Percentiles rank a stretch among this genome's conserved stretches.
Conservation (phyloP, 2,113 vertebrate species). For the Pluvialis apricaria region DNA sequence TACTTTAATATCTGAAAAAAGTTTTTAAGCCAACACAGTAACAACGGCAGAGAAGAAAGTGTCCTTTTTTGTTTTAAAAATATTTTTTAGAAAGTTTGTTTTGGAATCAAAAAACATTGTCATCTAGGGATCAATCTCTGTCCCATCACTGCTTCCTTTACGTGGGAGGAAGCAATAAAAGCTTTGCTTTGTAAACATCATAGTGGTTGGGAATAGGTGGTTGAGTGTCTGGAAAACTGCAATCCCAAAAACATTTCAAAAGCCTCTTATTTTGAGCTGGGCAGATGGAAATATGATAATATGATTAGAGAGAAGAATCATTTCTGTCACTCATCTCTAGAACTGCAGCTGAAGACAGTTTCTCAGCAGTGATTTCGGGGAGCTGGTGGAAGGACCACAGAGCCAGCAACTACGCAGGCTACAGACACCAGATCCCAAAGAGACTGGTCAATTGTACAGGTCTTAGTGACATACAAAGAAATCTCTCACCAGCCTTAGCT, state of each 20-base stretch:
- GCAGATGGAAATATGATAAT: not conserved
- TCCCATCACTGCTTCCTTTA: constrained; percentile 48
- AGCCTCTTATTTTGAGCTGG: constrained; percentile 24
- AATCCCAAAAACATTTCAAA: constrained; percentile 2
- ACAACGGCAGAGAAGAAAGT: not conserved
- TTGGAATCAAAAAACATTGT: constrained; percentile 26
- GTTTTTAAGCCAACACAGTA: not conserved
- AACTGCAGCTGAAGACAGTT: not conserved
- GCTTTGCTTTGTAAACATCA: constrained; percentile 38
- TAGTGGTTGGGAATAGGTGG: not conserved
- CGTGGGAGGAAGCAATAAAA: constrained; percentile 50
- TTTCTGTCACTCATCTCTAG: not conserved
- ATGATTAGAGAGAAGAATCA: not conserved
- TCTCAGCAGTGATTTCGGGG: not conserved
- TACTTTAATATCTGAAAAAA: not conserved
- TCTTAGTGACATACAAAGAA: not conserved
- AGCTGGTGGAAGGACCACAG: not conserved
- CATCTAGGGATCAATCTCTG: constrained; percentile 54
- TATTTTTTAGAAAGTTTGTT: constrained; percentile 25
- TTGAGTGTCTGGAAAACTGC: constrained; percentile 5
- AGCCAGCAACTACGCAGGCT: not conserved
- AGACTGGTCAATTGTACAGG: not conserved
- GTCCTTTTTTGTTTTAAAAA: constrained; percentile 2
- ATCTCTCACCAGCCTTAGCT: not conserved
- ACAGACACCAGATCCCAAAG: not conserved